phyloP scores from a whole-genome alignment of 2,113 vertebrate species.

The Vicugna pacos region DNA sequence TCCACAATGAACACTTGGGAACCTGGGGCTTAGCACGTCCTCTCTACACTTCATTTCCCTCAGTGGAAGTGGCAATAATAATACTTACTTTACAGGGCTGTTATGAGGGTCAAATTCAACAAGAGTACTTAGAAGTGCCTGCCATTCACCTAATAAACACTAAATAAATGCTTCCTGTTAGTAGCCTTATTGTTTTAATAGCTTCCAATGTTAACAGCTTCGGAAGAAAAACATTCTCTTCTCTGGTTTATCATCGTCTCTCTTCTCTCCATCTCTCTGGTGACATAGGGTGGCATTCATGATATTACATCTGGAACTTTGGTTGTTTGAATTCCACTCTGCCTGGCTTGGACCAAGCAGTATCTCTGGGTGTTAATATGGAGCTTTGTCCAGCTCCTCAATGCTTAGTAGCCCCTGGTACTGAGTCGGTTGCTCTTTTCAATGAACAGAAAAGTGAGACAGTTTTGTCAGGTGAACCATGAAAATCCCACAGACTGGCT shows the following conservation, averaged over 20 bases:
- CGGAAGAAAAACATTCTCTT: not conserved
- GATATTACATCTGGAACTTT: not conserved
- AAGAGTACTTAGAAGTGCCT: not conserved
- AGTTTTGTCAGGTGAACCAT: not conserved
- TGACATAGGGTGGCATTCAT: not conserved
- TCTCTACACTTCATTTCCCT: not conserved
- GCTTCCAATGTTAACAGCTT: not conserved
- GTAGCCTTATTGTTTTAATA: not conserved
- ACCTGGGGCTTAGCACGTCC: not conserved
- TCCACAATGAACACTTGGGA: not conserved
- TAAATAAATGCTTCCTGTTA: not conserved
- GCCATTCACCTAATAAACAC: not conserved
- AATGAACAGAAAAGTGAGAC: not conserved
- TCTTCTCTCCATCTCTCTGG: not conserved
- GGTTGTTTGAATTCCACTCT: not conserved
- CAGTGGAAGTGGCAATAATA: not conserved
- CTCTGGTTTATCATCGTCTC: not conserved
- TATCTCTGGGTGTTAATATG: not conserved
- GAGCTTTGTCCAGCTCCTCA: not conserved
- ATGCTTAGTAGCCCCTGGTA: not conserved
- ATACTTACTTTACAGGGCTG: not conserved
- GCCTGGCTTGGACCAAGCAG: not conserved
- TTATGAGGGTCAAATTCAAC: not conserved
- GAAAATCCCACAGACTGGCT: not conserved
- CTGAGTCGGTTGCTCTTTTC: not conserved